Conservation (phyloP, 2,888 invertebrate genomes). For the Abrostola tripartita region DNA sequence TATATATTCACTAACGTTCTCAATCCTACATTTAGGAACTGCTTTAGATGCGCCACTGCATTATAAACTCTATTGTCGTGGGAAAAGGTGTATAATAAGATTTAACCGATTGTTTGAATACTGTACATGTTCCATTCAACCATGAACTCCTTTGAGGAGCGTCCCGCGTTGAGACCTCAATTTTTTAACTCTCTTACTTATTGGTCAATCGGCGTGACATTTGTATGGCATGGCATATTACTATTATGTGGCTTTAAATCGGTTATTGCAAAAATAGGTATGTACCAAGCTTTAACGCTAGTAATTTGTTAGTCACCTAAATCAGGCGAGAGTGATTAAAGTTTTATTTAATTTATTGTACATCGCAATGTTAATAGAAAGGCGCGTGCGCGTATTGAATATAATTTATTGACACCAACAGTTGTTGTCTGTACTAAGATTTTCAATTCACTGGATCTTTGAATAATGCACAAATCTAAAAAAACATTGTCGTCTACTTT, state of each 20-base stretch:
- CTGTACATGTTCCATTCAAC: slow-evolving; percentile 86
- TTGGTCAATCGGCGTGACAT: slow-evolving; percentile 86
- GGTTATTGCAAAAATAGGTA: slow-evolving; percentile 66
- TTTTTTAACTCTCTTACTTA: slow-evolving; percentile 86
- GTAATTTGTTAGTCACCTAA: slow-evolving; percentile 26
- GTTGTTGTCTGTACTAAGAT: not conserved
- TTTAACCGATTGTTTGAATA: slow-evolving; percentile 65
- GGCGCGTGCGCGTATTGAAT: not conserved
- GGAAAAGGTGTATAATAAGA: slow-evolving; percentile 67
- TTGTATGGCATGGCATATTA: slow-evolving; percentile 78
- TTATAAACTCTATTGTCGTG: slow-evolving; percentile 70
- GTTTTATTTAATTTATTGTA: slow-evolving; percentile 1
- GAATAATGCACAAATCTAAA: slow-evolving; percentile 7
- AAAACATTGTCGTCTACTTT: slow-evolving; percentile 26
- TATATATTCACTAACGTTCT: slow-evolving; percentile 75
- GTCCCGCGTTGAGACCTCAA: slow-evolving; percentile 87
- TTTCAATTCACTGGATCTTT: not conserved
- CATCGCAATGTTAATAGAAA: slow-evolving; percentile 6
- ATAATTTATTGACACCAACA: not conserved
- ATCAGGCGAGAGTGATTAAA: slow-evolving; percentile 17
- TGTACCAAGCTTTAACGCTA: slow-evolving; percentile 28
- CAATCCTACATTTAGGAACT: slow-evolving; percentile 85
- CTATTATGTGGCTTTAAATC: slow-evolving; percentile 69
- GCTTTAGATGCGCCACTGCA: slow-evolving; percentile 67
- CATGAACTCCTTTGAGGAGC: slow-evolving; percentile 87